Percentiles rank a stretch among this genome's conserved stretches.
These are phyloP conservation scores for Sialia sialis DNA, from an alignment of 2,113 vertebrate genomes.

Conservation along the genomic window DNA sequence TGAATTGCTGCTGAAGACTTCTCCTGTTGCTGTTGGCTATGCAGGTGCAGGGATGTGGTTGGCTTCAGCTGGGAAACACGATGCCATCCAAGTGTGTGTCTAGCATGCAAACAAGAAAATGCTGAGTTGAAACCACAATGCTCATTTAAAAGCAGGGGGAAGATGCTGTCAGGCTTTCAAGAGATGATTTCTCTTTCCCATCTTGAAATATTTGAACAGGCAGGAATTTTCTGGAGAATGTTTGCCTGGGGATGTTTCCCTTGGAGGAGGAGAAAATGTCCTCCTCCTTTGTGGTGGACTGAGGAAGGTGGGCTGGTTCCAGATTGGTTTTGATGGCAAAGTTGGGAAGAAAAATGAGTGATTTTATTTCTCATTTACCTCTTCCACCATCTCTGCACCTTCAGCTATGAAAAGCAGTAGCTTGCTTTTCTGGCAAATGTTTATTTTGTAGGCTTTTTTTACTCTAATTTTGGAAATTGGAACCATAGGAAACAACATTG, in stretches of 20 bases:
- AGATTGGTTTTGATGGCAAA: background rate
- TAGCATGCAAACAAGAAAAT: slow-evolving; percentile 59
- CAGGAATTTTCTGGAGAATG: background rate
- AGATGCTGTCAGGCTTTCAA: background rate
- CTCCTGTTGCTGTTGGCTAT: slow-evolving; percentile 56
- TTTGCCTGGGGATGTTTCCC: background rate
- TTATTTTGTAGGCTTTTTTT: background rate
- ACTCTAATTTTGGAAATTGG: background rate
- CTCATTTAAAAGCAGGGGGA: background rate
- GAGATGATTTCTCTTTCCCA: background rate
- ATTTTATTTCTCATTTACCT: background rate
- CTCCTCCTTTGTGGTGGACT: background rate
- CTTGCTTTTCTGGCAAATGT: background rate
- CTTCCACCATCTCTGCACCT: background rate
- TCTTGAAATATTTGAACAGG: background rate
- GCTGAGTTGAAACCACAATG: slow-evolving; percentile 33
- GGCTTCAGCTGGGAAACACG: slow-evolving; percentile 50
- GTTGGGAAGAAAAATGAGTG: background rate
- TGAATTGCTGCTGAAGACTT: background rate
- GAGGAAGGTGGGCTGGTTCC: background rate
- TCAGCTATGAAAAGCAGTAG: too few species aligned
- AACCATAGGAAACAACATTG: background rate
- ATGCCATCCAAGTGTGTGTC: slow-evolving; percentile 49
- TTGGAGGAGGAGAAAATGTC: background rate
- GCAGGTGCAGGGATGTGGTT: slow-evolving; percentile 62